Evolutionary conservation across 2,888 invertebrate species (phyloP), one percentile per base, ranked within the genome.

Genomic region (Drosophila fulvimacula): DNA sequence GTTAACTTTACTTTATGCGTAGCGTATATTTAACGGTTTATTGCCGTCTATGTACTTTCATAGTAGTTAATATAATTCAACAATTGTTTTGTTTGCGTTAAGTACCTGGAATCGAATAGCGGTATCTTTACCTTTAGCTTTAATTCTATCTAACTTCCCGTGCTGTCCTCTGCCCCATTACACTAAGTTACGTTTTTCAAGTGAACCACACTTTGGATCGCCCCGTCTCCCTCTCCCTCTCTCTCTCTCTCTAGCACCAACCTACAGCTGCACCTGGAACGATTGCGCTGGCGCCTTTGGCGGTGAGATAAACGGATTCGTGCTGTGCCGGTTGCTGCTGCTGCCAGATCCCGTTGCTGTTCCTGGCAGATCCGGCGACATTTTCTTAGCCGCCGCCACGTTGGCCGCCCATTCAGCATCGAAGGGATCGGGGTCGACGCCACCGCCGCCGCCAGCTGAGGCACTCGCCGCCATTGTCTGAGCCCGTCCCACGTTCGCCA

Each of bases 391-490:
- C 15, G 92, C 92, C 17, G 91, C 91, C 9, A 86, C 82, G 68
- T 86, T 89, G 32, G 92, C 92, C 55, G 95, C 97, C 96, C 97
- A 97, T 83, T 96, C 96, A 15, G 96, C 96, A 90, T 97, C 96
- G 90, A 97, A 97, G 0, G 97, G 97, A 93, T 97, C 92, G 3
- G 74, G 52, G 3, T 88, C 84, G 5, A 92, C 92, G 0, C 94
- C 93, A 69, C 94, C 94, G 5, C 94, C 93, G 71, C 94, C 94
- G 5, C 93, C 93, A 5, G 92, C 92, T 0, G 94, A 93, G 72
- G 94, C 94, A 6, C 92, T 93, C 0, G 94, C 93, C 73, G 94
- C 94, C 66, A 95, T 82, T 1, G 94, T 94, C 88, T 94, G 94
- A 3, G 95, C 93, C 44, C 95, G 92, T 7, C 94, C 94, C 34